phyloP scores from a whole-genome alignment of 2,888 invertebrate genomes.

The Palloptera scutellata region DNA sequence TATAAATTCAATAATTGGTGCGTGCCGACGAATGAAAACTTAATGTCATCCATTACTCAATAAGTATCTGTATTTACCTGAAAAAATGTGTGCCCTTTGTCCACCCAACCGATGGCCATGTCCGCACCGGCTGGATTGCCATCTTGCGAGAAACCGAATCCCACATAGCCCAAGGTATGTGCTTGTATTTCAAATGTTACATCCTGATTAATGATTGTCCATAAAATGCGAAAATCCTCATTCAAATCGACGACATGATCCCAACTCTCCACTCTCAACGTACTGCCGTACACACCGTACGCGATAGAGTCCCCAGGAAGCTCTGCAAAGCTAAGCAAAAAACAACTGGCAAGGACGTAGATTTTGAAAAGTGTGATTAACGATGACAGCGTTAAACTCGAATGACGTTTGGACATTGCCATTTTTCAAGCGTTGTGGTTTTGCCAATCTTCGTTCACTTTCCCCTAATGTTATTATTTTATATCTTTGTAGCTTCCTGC shows the following conservation, averaged over 20 bases:
- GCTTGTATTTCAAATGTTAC: conserved; percentile 82
- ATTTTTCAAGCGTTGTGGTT: conserved; percentile 25
- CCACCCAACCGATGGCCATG: conserved; percentile 86
- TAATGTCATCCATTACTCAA: background rate
- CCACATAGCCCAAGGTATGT: conserved; percentile 80
- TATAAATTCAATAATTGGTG: no score
- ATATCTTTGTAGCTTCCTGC: no score
- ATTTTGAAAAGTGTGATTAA: conserved; percentile 42
- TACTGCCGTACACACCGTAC: conserved; percentile 36
- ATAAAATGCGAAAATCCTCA: conserved; percentile 68
- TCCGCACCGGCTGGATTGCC: conserved; percentile 81
- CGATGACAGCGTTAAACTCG: conserved; percentile 41
- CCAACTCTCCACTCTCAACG: conserved; percentile 47
- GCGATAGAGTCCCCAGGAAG: conserved; percentile 7
- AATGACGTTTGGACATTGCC: conserved; percentile 30
- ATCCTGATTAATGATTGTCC: conserved; percentile 74
- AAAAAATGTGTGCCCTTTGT: conserved; percentile 76
- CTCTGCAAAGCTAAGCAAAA: background rate
- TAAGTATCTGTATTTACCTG: conserved; percentile 66
- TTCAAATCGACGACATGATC: conserved; percentile 65
- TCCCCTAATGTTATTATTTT: background rate
- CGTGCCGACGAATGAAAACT: background rate
- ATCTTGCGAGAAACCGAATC: conserved; percentile 80
- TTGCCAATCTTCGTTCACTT: background rate
- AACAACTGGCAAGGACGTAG: conserved; percentile 12